These are phyloP conservation scores for Tipula unca DNA, from an alignment of 2,888 invertebrate genomes.

Conservation along the genomic window DNA sequence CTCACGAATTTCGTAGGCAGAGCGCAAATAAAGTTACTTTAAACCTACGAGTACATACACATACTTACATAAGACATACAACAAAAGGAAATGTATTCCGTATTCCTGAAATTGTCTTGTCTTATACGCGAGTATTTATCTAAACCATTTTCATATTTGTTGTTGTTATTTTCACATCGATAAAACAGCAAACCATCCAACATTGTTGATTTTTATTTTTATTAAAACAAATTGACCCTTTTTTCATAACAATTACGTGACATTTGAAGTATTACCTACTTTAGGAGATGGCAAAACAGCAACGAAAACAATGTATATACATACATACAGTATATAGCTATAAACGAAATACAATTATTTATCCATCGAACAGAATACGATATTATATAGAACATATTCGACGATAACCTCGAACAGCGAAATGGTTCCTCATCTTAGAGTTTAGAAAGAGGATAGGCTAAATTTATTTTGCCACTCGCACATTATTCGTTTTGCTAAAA, in stretches of 20 bases:
- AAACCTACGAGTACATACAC: neutral
- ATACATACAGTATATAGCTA: no score
- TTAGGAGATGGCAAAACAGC: neutral
- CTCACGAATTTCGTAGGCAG: neutral
- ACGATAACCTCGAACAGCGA: neutral
- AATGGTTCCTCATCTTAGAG: neutral
- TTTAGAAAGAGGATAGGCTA: neutral
- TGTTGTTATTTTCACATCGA: neutral
- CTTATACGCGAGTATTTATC: neutral
- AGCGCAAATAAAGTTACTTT: neutral
- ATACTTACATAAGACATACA: neutral
- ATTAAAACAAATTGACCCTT: neutral
- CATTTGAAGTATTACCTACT: neutral
- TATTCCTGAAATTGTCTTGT: neutral
- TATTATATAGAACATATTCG: neutral
- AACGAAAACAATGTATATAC: neutral
- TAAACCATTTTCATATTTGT: neutral
- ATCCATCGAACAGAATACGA: neutral
- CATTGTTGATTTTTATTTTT: neutral
- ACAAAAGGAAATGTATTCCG: neutral
- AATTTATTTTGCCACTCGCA: neutral
- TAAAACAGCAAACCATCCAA: neutral
- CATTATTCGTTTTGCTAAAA: neutral
- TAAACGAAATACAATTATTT: neutral
- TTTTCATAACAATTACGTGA: neutral